These are phyloP conservation scores for Ariolimax columbianus DNA, from an alignment of 2,888 invertebrate species.

Conservation along the genomic window DNA sequence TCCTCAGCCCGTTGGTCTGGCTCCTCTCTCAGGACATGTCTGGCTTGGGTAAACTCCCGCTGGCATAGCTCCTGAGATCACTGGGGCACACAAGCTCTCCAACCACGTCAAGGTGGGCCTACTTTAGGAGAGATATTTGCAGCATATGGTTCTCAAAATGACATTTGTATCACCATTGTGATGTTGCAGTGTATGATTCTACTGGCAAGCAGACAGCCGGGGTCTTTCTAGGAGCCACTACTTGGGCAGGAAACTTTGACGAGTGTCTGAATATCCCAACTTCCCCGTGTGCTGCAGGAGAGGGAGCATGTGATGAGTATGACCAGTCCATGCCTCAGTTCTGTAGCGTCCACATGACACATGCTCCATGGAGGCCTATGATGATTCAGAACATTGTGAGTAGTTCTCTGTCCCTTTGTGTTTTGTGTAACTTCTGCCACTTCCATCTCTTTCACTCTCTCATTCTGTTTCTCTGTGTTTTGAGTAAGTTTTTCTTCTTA, in stretches of 20 bases:
- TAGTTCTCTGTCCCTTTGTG: background rate
- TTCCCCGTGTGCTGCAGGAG: background rate
- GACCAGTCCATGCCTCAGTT: slow-evolving; percentile 19
- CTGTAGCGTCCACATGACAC: slow-evolving; percentile 48
- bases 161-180: background rate
- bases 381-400: slow-evolving; percentile 43
- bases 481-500: too few relatives aligned
- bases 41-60: too few relatives aligned
- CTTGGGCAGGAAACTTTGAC: slow-evolving; percentile 50
- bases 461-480: background rate
- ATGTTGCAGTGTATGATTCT: slow-evolving; percentile 50
- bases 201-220: slow-evolving; percentile 50
- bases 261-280: slow-evolving; percentile 43
- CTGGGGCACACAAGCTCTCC: too few relatives aligned
- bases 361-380: slow-evolving; percentile 43
- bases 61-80: too few relatives aligned
- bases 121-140: too few relatives aligned
- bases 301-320: background rate
- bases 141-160: background rate
- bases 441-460: background rate
- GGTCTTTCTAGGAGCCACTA: slow-evolving; percentile 42
- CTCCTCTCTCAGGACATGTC: too few relatives aligned
- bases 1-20: too few relatives aligned
- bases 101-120: too few relatives aligned
- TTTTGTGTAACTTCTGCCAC: too few relatives aligned